Conservation (phyloP, 2,888 invertebrate genomes). For the Norana najaformis region DNA sequence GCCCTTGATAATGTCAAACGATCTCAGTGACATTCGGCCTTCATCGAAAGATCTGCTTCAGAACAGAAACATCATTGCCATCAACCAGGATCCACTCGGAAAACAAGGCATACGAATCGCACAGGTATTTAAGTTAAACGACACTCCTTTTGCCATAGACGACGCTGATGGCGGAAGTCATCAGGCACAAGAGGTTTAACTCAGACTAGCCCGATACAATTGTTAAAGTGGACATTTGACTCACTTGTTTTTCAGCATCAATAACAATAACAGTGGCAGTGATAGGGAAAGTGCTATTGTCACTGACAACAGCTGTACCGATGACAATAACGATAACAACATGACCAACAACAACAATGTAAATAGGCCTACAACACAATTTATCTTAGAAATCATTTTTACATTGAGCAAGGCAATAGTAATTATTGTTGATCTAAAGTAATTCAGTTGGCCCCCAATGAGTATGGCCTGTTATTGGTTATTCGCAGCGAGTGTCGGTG, state of each 20-base stretch:
- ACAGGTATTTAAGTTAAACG: slow-evolving; percentile 32
- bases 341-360: no score
- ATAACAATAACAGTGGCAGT: background rate
- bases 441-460: background rate
- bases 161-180: background rate
- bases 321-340: background rate
- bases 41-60: slow-evolving; percentile 90
- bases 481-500: background rate
- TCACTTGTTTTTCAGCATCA: background rate
- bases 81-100: slow-evolving; percentile 90
- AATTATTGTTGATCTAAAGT: no score
- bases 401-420: no score
- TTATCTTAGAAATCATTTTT: background rate
- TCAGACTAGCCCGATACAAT: background rate
- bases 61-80: slow-evolving; percentile 86
- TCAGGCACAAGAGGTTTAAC: background rate
- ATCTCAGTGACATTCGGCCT: slow-evolving; percentile 81
- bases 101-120: slow-evolving; percentile 81
- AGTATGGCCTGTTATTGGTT: background rate
- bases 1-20: slow-evolving; percentile 90
- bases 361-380: background rate
- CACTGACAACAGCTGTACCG: no score
- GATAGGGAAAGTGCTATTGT: background rate
- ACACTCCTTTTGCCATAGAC: background rate
- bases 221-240: background rate